Evolutionary conservation across 2,888 invertebrate genomes (phyloP).

Genomic region (Eubasilissa splendida): DNA sequence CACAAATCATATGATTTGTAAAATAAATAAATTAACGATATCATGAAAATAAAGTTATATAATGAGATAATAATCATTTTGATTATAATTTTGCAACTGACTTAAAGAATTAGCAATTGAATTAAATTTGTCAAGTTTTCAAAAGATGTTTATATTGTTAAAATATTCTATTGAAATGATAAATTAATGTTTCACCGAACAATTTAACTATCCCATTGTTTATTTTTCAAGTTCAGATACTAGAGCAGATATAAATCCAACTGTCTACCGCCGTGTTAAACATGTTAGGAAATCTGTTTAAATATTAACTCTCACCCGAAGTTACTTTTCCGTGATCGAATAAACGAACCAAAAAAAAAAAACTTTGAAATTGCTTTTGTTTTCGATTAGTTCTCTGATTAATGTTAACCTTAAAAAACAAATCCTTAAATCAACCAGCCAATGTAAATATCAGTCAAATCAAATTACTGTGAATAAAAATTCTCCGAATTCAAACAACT

Average conservation of each 20-base stretch:
- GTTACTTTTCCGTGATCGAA: not conserved
- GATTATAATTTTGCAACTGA: too few relatives aligned
- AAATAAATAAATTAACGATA: too few relatives aligned
- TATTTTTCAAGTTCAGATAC: too few relatives aligned
- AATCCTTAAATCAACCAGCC: slow-evolving; percentile 55
- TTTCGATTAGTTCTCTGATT: slow-evolving; percentile 56
- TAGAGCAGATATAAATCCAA: not conserved
- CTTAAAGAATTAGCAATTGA: too few relatives aligned
- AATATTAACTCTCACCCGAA: not conserved
- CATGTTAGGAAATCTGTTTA: slow-evolving; percentile 21
- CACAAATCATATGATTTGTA: too few relatives aligned
- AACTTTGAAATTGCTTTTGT: slow-evolving; percentile 54
- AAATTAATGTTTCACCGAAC: too few relatives aligned
- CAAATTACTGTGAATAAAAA: slow-evolving; percentile 45
- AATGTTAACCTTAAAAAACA: slow-evolving; percentile 56
- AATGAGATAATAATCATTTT: too few relatives aligned
- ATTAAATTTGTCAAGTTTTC: too few relatives aligned
- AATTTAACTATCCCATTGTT: too few relatives aligned
- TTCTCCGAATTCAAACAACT: slow-evolving; percentile 12
- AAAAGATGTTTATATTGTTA: too few relatives aligned
- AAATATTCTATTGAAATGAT: too few relatives aligned
- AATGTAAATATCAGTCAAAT: slow-evolving; percentile 48
- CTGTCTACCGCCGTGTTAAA: not conserved
- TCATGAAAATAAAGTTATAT: too few relatives aligned
- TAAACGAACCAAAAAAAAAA: slow-evolving; percentile 27